Conservation (phyloP, 1,140 invertebrate genomes). For the Capitella teleta region DNA sequence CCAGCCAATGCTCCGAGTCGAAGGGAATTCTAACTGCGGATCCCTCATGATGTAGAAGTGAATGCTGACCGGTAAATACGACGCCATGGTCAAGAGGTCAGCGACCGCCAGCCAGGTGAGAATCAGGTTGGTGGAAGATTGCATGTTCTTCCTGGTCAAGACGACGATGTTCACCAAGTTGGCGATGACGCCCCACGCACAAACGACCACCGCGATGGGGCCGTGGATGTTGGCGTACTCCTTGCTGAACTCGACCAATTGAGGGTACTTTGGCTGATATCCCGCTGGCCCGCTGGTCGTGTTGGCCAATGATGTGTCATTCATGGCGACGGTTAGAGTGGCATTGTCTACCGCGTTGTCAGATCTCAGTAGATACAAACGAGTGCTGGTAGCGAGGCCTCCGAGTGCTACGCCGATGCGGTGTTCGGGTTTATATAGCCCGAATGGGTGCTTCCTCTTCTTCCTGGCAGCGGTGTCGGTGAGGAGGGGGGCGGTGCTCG, state of each 20-base stretch:
- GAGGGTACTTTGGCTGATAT: not conserved
- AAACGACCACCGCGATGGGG: constrained; percentile 2
- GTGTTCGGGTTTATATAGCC: no score
- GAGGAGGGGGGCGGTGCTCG: no score
- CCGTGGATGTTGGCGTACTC: constrained; percentile 3
- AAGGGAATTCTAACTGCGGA: constrained; percentile 11
- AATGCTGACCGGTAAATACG: constrained; percentile 71
- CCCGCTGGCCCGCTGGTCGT: no score
- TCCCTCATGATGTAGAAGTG: constrained; percentile 46
- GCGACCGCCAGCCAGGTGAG: constrained; percentile 71
- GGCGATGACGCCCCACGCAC: constrained; percentile 65
- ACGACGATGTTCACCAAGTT: constrained; percentile 84
- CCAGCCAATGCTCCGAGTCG: constrained; percentile 21
- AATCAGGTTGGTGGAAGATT: constrained; percentile 71
- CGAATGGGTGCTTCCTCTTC: no score
- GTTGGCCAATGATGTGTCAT: no score
- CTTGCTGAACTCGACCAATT: not conserved
- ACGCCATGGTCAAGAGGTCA: constrained; percentile 76
- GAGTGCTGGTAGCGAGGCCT: no score
- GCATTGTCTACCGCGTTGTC: no score
- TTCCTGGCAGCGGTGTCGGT: no score
- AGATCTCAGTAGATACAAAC: no score
- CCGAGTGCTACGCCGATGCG: no score
- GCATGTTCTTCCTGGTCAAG: constrained; percentile 72
- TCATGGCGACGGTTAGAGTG: no score